These are phyloP conservation scores for Oxyura jamaicensis DNA, from an alignment of 2,113 vertebrate species.

Conservation along the genomic window DNA sequence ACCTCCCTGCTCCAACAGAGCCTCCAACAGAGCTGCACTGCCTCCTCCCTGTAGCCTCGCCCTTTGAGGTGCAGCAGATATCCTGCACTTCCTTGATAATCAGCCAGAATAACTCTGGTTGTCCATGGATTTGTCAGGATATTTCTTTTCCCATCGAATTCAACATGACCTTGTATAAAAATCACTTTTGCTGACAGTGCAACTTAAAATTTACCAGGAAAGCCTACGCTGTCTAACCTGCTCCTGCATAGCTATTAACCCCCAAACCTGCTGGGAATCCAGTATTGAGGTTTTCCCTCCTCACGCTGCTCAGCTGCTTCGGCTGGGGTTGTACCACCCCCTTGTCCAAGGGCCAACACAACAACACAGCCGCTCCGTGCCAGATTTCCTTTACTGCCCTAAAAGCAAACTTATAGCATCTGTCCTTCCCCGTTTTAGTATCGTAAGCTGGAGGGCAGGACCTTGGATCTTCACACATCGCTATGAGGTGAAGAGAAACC, in stretches of 20 bases:
- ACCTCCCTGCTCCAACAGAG: neutral
- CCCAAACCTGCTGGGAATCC: accelerated
- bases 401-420: neutral
- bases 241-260: neutral
- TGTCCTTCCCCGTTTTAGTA: neutral
- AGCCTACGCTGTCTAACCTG: neutral
- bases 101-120: neutral
- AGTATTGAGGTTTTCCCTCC: neutral
- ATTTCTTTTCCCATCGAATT: neutral
- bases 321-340: neutral
- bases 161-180: neutral
- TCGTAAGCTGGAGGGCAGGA: accelerated
- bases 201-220: neutral
- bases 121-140: neutral
- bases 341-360: neutral
- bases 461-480: neutral
- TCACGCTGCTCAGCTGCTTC: neutral
- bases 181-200: neutral
- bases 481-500: neutral
- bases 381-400: neutral
- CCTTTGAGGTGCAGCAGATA: neutral
- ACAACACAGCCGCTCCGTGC: neutral
- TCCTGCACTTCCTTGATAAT: neutral
- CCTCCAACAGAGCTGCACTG: accelerated
- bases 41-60: neutral